Percentiles rank a stretch among this genome's conserved stretches.
Conservation (phyloP, 2,113 vertebrate genomes). For the Lepisosteus oculatus region DNA sequence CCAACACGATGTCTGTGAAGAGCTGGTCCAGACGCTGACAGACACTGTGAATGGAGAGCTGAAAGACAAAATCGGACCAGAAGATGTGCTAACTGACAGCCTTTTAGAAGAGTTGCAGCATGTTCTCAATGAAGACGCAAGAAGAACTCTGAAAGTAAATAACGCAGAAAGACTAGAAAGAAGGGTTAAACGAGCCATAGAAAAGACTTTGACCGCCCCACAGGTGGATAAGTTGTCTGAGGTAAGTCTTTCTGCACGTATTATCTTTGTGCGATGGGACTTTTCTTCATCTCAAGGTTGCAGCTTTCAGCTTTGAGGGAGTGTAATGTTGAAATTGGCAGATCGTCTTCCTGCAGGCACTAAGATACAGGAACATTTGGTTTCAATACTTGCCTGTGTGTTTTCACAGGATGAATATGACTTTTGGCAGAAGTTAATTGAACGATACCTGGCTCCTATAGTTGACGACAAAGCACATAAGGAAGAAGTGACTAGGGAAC, state of each 20-base stretch:
- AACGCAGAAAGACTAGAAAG: conserved; percentile 43
- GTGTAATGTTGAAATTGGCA: too few species aligned
- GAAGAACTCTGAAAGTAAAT: conserved; percentile 55
- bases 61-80: conserved; percentile 53
- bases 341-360: too few species aligned
- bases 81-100: conserved; percentile 47
- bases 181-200: conserved; percentile 54
- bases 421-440: conserved; percentile 68
- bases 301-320: too few species aligned
- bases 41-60: conserved; percentile 55
- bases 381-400: background rate
- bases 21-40: conserved; percentile 56
- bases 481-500: conserved; percentile 52
- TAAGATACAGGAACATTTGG: background rate
- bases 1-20: conserved; percentile 61
- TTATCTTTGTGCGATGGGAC: too few species aligned
- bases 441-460: conserved; percentile 62
- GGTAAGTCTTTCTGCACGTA: conserved; percentile 35
- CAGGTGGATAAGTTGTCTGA: conserved; percentile 52
- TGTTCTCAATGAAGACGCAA: conserved; percentile 48
- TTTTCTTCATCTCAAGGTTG: too few species aligned
- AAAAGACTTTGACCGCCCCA: conserved; percentile 64
- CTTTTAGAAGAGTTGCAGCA: conserved; percentile 54
- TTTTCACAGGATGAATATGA: conserved; percentile 57
- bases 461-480: conserved; percentile 41